A percentile compares a stretch with the other conserved stretches of the same genome.
These are phyloP conservation scores for Harpagoxenus sublaevis DNA, from an alignment of 2,888 invertebrate species.

Conservation along the genomic window DNA sequence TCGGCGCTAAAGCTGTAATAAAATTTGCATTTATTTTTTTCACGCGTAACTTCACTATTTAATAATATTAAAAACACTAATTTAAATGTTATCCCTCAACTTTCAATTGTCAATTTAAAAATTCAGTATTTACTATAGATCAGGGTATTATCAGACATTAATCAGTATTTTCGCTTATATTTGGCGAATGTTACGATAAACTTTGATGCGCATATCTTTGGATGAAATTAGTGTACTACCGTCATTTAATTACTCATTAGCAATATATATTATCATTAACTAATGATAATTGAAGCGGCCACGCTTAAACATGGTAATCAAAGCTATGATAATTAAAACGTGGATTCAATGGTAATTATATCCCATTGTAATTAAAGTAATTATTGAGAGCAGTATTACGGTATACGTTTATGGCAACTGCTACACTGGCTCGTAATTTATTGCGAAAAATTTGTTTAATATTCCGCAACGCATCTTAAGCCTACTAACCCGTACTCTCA, in stretches of 20 bases:
- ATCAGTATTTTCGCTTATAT: background rate
- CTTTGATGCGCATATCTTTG: background rate
- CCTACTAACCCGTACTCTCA: background rate
- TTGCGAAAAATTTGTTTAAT: conserved; percentile 19
- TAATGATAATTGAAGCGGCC: background rate
- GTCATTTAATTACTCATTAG: conserved; percentile 20
- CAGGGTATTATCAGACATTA: background rate
- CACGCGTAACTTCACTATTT: background rate
- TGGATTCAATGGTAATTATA: conserved; percentile 44
- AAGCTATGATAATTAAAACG: conserved; percentile 22
- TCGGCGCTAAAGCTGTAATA: conserved; percentile 90
- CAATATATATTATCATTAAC: background rate
- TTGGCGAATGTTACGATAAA: background rate
- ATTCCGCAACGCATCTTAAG: background rate
- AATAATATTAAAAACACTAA: background rate
- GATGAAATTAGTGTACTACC: conserved; percentile 20
- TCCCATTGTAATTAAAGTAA: conserved; percentile 34
- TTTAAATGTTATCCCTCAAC: background rate
- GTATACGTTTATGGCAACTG: background rate
- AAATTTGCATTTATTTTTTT: background rate
- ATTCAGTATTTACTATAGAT: background rate
- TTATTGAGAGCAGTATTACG: conserved; percentile 4
- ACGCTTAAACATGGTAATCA: conserved; percentile 28
- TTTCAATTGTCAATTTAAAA: background rate
- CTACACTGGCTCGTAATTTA: background rate